Evolutionary conservation across 2,113 vertebrate genomes (phyloP).

Genomic region (Dermatemys mawii): DNA sequence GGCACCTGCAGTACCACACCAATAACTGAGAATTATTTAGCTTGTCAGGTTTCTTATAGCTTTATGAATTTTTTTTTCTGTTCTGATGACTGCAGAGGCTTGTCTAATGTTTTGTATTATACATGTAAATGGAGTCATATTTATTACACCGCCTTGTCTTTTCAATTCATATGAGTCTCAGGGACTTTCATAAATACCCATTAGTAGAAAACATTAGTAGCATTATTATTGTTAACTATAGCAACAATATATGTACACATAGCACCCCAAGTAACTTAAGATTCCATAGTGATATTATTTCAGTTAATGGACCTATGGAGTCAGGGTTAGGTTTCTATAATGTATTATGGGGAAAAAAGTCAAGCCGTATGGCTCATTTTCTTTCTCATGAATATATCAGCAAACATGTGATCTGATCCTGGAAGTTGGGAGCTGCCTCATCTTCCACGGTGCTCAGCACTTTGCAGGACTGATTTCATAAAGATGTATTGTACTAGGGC

Average conservation of each 20-base stretch:
- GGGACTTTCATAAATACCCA: not conserved
- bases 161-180: not conserved
- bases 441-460: not conserved
- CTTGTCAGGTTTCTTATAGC: not conserved
- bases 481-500: not conserved
- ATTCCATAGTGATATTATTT: not conserved
- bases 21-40: conserved; percentile 30
- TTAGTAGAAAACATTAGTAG: not conserved
- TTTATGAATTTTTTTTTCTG: not conserved
- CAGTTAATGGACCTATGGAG: not conserved
- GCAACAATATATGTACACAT: not conserved
- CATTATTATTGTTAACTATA: not conserved
- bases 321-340: not conserved
- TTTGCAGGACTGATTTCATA: not conserved
- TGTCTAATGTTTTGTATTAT: not conserved
- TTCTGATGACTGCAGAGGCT: not conserved
- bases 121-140: not conserved
- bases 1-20: not conserved
- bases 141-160: not conserved
- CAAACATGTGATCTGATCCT: not conserved
- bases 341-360: not conserved
- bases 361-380: accelerated
- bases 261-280: not conserved
- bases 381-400: not conserved
- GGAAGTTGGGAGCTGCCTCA: not conserved